Conservation (phyloP, 2,888 invertebrate genomes). For the Melanostoma mellinum region DNA sequence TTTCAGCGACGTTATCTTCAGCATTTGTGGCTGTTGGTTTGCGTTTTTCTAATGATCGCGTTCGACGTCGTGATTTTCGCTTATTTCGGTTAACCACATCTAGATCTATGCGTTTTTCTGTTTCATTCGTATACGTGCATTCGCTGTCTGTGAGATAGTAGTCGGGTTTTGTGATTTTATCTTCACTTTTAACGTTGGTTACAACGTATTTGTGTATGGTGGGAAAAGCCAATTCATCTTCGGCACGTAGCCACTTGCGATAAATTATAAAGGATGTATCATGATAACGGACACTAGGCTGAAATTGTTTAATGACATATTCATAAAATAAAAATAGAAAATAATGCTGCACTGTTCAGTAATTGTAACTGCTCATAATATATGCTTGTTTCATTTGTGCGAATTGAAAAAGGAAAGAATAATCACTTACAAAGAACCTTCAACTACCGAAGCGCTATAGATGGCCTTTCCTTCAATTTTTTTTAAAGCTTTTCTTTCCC, state of each 20-base stretch:
- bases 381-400: slow-evolving; percentile 52
- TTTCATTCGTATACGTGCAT: slow-evolving; percentile 55
- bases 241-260: slow-evolving; percentile 74
- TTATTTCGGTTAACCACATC: slow-evolving; percentile 62
- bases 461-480: no score
- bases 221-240: slow-evolving; percentile 75
- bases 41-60: slow-evolving; percentile 69
- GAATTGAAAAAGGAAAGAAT: background rate
- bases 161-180: slow-evolving; percentile 61
- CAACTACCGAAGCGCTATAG: no score
- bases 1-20: slow-evolving; percentile 49
- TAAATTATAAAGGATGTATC: slow-evolving; percentile 74
- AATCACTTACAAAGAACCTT: background rate
- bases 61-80: slow-evolving; percentile 70
- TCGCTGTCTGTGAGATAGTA: slow-evolving; percentile 72
- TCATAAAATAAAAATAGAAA: background rate
- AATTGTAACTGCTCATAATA: background rate
- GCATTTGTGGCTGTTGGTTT: slow-evolving; percentile 42
- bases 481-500: no score
- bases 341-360: background rate
- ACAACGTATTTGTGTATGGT: slow-evolving; percentile 71
- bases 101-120: slow-evolving; percentile 60
- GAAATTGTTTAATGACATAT: slow-evolving; percentile 56
- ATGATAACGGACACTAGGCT: slow-evolving; percentile 75
- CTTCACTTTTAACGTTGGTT: slow-evolving; percentile 48